Percentiles rank a stretch among this genome's conserved stretches.
phyloP scores from a whole-genome alignment of 2,113 vertebrate species.

The Caretta caretta region DNA sequence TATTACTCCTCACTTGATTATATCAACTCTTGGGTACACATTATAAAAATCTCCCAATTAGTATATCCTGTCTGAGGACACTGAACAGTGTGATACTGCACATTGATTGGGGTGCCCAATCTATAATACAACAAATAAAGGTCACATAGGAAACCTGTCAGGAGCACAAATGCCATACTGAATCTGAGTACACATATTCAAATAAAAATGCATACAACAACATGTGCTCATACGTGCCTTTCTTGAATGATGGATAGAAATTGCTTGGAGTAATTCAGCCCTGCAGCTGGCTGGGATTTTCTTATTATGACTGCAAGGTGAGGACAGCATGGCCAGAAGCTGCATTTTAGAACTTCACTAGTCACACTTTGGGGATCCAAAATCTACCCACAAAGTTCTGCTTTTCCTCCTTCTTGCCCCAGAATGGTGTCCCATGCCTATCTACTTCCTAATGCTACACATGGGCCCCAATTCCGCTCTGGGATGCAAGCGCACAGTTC shows the following conservation, averaged over 20 bases:
- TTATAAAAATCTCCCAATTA: rapidly evolving
- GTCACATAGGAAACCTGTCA: background rate
- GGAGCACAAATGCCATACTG: background rate
- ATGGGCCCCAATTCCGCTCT: background rate
- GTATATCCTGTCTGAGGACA: rapidly evolving
- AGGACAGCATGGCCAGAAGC: background rate
- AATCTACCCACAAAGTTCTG: background rate
- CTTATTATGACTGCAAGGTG: background rate
- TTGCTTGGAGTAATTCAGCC: background rate
- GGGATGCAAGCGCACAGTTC: background rate
- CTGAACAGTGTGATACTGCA: background rate
- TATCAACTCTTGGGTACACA: rapidly evolving
- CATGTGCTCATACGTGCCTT: background rate
- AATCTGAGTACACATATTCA: background rate
- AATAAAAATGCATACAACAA: background rate
- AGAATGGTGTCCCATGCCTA: background rate
- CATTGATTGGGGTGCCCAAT: background rate
- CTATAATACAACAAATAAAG: background rate
- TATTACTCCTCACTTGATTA: background rate
- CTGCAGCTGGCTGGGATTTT: background rate
- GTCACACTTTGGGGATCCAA: background rate
- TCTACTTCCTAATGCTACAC: background rate
- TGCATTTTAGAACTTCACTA: rapidly evolving
- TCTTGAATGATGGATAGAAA: background rate
- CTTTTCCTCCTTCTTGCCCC: background rate